Evolutionary conservation across 1,140 invertebrate species (phyloP).

Genomic region (Drosophila asahinai): DNA sequence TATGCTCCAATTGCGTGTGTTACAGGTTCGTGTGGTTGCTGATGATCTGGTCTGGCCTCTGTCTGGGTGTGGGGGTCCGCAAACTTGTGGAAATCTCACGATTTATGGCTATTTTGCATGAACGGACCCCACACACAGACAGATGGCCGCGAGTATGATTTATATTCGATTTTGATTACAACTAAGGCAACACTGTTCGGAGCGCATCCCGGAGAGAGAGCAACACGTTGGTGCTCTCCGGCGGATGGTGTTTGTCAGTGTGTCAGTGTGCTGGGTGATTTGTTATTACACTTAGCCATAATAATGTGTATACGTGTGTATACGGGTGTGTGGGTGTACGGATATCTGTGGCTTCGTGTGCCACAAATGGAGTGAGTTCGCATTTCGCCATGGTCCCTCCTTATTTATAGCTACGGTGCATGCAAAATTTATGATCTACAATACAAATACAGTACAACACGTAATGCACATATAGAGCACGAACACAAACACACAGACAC

Average conservation of each 20-base stretch:
- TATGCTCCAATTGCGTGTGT: conserved; percentile 67
- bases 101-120: conserved; percentile 80
- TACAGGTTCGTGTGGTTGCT: conserved; percentile 44
- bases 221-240: conserved; percentile 45
- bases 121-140: conserved; percentile 55
- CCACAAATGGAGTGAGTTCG: conserved; percentile 33
- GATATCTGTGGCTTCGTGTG: conserved; percentile 35
- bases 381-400: conserved; percentile 52
- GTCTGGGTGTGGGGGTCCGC: conserved; percentile 15
- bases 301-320: conserved; percentile 65
- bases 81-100: conserved; percentile 68
- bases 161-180: conserved; percentile 82
- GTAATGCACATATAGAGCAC: conserved; percentile 37
- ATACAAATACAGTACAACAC: conserved; percentile 56
- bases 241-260: conserved; percentile 21
- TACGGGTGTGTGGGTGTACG: conserved; percentile 8
- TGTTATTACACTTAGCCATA: conserved; percentile 76
- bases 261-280: conserved; percentile 45
- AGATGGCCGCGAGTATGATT: conserved; percentile 72
- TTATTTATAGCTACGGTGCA: conserved; percentile 81
- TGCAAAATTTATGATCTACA: conserved; percentile 82
- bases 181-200: conserved; percentile 67
- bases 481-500: conserved; percentile 35
- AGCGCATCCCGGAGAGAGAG: conserved; percentile 20
- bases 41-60: conserved; percentile 19